Evolutionary conservation across 2,113 vertebrate species (phyloP).

Genomic region (Embiotoca jacksoni): DNA sequence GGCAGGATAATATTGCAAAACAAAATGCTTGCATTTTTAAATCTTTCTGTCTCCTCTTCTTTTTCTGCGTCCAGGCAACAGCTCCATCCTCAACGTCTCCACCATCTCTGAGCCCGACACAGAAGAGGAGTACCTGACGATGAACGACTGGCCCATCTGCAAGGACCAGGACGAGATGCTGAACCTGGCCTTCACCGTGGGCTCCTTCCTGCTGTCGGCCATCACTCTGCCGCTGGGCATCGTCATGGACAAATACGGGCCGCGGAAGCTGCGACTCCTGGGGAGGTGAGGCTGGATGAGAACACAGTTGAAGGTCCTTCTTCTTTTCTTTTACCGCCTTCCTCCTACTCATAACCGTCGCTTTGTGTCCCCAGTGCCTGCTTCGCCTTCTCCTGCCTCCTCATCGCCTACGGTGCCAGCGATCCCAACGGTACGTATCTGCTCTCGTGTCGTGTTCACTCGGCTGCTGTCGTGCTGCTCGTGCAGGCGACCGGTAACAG

Average conservation of each 20-base stretch:
- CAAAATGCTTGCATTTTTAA: too few species aligned
- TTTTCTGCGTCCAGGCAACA: conserved; percentile 67
- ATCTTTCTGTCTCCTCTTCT: neutral
- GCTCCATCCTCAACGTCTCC: conserved; percentile 68
- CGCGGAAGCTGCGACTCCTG: conserved; percentile 93
- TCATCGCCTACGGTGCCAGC: conserved; percentile 95
- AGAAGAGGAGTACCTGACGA: conserved; percentile 73
- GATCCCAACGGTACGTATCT: conserved; percentile 90
- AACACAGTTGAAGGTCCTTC: neutral
- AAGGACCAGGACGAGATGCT: conserved; percentile 97
- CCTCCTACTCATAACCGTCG: neutral
- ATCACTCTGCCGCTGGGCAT: conserved; percentile 97
- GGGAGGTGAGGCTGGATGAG: conserved; percentile 88
- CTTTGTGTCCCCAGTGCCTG: conserved; percentile 86
- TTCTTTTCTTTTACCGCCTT: neutral
- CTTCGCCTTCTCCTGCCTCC: conserved; percentile 93
- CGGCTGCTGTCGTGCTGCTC: neutral
- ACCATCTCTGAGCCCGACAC: conserved; percentile 1
- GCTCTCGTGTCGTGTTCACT: neutral
- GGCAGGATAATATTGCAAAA: neutral
- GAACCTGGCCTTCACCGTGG: conserved; percentile 97
- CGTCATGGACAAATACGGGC: conserved; percentile 98
- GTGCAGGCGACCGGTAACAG: neutral
- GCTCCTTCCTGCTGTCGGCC: conserved; percentile 96
- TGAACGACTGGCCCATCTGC: conserved; percentile 93